Conservation (phyloP, 2,797 vertebrate genomes). For the Rhinatrema bivittatum region DNA sequence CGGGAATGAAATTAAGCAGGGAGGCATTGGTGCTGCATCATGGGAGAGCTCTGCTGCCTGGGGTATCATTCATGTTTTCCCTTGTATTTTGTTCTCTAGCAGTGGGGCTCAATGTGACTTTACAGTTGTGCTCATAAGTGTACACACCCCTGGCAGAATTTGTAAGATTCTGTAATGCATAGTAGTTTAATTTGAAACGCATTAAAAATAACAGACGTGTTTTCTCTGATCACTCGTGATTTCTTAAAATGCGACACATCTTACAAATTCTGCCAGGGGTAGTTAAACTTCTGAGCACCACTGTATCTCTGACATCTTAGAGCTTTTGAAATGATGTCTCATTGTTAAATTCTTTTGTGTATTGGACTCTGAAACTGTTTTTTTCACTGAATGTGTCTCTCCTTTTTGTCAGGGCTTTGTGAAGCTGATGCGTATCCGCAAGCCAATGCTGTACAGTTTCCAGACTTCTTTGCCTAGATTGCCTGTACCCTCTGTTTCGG, state of each 20-base stretch:
- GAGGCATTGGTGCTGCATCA: no score
- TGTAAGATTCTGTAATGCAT: no score
- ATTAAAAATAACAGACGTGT: no score
- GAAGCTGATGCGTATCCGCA: conserved; percentile 70
- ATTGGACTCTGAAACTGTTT: neutral
- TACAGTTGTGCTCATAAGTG: no score
- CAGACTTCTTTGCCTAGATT: conserved; percentile 83
- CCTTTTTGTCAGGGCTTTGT: conserved; percentile 58
- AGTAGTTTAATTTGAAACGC: no score
- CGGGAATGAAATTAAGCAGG: neutral
- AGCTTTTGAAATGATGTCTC: neutral
- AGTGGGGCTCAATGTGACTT: no score
- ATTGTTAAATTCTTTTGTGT: neutral
- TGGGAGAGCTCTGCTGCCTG: neutral
- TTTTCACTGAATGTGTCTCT: conserved; percentile 15
- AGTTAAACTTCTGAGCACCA: neutral
- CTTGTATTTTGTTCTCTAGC: no score
- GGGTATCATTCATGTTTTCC: no score
- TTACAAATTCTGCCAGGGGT: no score
- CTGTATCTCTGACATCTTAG: neutral
- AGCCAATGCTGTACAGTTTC: conserved; percentile 88
- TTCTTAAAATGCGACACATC: no score
- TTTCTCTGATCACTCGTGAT: no score
- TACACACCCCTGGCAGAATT: no score
- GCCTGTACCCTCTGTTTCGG: conserved; percentile 75